Evolutionary conservation across 2,888 invertebrate genomes (phyloP), one percentile per base, ranked within the genome.

Genomic region (Dyspetes luteomarginatus): DNA sequence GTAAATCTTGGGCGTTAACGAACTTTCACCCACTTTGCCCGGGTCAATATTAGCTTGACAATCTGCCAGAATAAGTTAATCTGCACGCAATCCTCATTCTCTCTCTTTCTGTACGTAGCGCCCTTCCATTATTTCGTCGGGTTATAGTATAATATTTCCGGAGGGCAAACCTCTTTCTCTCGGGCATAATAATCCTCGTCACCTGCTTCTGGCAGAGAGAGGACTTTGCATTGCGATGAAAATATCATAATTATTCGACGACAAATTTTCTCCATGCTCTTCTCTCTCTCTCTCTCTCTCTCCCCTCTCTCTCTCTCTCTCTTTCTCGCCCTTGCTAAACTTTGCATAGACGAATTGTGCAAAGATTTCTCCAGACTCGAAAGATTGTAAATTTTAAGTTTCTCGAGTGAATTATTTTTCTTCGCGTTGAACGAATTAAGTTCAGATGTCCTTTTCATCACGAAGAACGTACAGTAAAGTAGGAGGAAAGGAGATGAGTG

Each of bases 41-140:
- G 65, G 67, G 69, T 72, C 71, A 75, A 76, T 76, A 80, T 75
- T 80, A 76, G 56, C 76, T 80, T 76, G 72, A 80, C 71, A 71
- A 75, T 67, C 43, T 55, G 76, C 62, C 72, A 62, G 48, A 72
- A n/a, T n/a, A n/a, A 72, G 67, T 76, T 80, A 73, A 80, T 80
- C 30, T 48, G 48, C 55, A 50, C 68, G 62, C 72, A 62, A 80
- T 72, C 71, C 28, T 56, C 15, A 45, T n/a, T 56, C 22, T 30
- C 22, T 22, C 22, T 55, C 36, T 26, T n/a, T 45, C 9, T 62
- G 4, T 43, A 45, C 26, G 52, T 56, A 58, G 30, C 30, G 24
- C 45, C 48, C 52, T 41, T 19, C 36, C 76, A 60, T 68, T 72
- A 67, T 64, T 67, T 50, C 48, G 7, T 48, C 22, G 24, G 19